Conservation (phyloP, 23 tunicate genomes). For the Trididemnum miniatum region DNA sequence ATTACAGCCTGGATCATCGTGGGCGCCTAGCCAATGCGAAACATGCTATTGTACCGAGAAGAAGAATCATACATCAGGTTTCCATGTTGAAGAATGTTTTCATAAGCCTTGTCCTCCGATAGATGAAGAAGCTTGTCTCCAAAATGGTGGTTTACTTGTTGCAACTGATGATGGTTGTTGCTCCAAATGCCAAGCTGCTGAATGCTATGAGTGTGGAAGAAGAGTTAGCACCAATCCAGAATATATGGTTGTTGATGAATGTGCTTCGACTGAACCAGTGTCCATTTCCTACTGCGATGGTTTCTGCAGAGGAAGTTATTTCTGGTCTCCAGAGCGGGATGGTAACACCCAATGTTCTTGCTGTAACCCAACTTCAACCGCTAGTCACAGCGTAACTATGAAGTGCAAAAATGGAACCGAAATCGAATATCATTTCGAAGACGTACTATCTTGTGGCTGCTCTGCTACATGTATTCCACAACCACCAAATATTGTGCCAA, state of each 20-base stretch:
- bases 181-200: slow-evolving; percentile 58
- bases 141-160: slow-evolving; percentile 65
- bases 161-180: slow-evolving; percentile 89
- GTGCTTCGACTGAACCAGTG: slow-evolving; percentile 62
- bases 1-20: slow-evolving; percentile 60
- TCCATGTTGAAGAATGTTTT: slow-evolving; percentile 47
- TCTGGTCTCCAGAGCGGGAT: slow-evolving; percentile 52
- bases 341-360: slow-evolving; percentile 69
- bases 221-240: slow-evolving; percentile 53
- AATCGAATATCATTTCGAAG: slow-evolving; percentile 51
- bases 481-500: slow-evolving; percentile 32
- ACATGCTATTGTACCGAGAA: slow-evolving; percentile 65
- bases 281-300: slow-evolving; percentile 86
- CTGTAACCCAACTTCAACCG: slow-evolving; percentile 76
- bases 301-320: slow-evolving; percentile 71
- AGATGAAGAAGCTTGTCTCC: slow-evolving; percentile 54
- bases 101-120: slow-evolving; percentile 75
- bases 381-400: slow-evolving; percentile 36
- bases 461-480: slow-evolving; percentile 50
- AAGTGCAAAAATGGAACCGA: slow-evolving; percentile 80
- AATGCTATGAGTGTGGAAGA: slow-evolving; percentile 71
- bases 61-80: slow-evolving; percentile 46
- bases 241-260: slow-evolving; percentile 62
- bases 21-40: slow-evolving; percentile 70
- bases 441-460: slow-evolving; percentile 71